phyloP scores from a whole-genome alignment of 2,888 invertebrate species.

The Leptinotarsa rubiginosa region DNA sequence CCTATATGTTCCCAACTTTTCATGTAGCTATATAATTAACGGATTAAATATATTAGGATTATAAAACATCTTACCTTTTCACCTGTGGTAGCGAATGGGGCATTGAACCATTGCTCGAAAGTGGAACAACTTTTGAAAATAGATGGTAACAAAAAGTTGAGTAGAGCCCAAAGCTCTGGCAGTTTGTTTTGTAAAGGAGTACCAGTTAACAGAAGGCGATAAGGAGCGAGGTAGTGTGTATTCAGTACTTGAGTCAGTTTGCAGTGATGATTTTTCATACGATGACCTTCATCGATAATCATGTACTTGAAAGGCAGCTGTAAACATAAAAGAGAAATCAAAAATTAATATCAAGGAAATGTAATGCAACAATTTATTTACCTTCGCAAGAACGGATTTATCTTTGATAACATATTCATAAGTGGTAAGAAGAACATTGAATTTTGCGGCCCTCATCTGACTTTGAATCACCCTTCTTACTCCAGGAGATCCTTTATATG shows the following conservation, averaged over 20 bases:
- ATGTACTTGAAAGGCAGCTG: constrained; percentile 98
- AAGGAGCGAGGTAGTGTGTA: constrained; percentile 97
- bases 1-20: no score
- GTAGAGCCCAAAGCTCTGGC: constrained; percentile 97
- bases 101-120: constrained; percentile 99
- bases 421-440: constrained; percentile 99
- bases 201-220: constrained; percentile 93
- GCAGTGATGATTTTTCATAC: constrained; percentile 99
- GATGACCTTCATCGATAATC: constrained; percentile 99
- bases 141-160: constrained; percentile 97
- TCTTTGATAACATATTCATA: constrained; percentile 99
- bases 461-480: constrained; percentile 84
- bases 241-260: constrained; percentile 97
- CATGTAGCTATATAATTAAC: no score
- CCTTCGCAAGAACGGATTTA: constrained; percentile 94
- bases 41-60: no score
- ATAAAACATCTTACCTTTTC: constrained; percentile 77
- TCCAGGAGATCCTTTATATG: constrained; percentile 93
- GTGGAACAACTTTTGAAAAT: constrained; percentile 99
- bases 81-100: constrained; percentile 98
- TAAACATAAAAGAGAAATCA: constrained; percentile 35
- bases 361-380: constrained; percentile 59
- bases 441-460: constrained; percentile 92
- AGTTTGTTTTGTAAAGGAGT: constrained; percentile 98
- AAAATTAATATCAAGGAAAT: neutral